Evolutionary conservation across 2,113 vertebrate species (phyloP).

Genomic region (Podarcis cretensis): DNA sequence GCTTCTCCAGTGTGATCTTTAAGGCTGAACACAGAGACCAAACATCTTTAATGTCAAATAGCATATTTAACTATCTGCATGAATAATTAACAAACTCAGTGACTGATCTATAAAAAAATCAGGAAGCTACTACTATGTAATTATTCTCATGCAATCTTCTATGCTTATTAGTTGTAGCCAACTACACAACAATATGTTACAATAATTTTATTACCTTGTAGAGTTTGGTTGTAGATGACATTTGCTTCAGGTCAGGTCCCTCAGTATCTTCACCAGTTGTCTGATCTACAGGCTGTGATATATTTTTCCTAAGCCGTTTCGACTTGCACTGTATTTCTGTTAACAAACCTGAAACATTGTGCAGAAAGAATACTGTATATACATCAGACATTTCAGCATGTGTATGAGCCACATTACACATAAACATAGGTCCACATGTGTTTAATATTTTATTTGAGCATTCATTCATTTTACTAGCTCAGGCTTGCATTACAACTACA

Average conservation of each 20-base stretch:
- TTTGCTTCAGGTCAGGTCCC: conserved; percentile 85
- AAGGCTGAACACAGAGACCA: background rate
- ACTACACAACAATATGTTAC: background rate
- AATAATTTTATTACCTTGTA: conserved; percentile 81
- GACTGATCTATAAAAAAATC: background rate
- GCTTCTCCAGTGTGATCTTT: background rate
- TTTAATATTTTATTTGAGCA: background rate
- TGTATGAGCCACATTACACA: background rate
- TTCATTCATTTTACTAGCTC: background rate
- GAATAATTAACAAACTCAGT: background rate
- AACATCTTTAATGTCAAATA: background rate
- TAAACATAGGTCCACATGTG: background rate
- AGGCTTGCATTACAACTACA: background rate
- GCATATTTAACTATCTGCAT: background rate
- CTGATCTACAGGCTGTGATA: conserved; percentile 81
- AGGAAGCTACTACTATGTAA: background rate
- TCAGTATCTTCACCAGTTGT: conserved; percentile 79
- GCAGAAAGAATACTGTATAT: conserved; percentile 31
- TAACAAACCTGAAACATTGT: conserved; percentile 85
- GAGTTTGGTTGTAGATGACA: conserved; percentile 90
- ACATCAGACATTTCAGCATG: background rate
- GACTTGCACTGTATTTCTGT: conserved; percentile 99
- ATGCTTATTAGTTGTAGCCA: background rate
- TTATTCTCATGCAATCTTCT: background rate
- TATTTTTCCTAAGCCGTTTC: conserved; percentile 92